Base-by-base conservation (phyloP, 2,113 vertebrate genomes). In the Prunella fulvescens region DNA sequence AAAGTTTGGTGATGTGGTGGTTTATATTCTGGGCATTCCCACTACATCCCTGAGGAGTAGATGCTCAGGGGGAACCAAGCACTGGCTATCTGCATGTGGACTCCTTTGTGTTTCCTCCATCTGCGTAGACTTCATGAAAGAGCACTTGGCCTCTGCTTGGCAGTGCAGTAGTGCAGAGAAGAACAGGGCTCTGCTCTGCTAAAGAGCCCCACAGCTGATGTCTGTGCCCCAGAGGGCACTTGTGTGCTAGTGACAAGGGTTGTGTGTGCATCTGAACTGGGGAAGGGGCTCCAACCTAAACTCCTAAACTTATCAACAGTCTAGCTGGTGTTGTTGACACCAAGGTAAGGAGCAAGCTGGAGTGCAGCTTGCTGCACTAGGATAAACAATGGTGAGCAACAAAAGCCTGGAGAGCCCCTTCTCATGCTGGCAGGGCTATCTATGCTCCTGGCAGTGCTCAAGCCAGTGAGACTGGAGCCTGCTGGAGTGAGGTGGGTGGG, bases 21-120 rank as follows among this genome's bases (percentile, higher is more conserved):
- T 65, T 50, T 91, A 1, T 58, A 29, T 15, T 76, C 45, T 50
- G 26, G 6, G 12, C 33, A 11, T 50, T 83, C 39, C 48, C 8
- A 11, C 35, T 65, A 31, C 0, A 0, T 74, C 37, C 24, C 4
- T 29, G 45, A 86, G 37, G n/a, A 64, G 7, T 5, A 12, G 7
- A 35, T 1, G 1, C 26, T 33, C 0, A 0, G 14, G 10, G n/a
- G 19, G 3, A 90, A 33, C 45, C 1, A 1, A 61, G 22, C 0
- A 0, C 11, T 78, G n/a, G 4, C 3, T 79, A 25, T 82, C 42
- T 61, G 29, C 42, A 65, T 19, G 13, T 56, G 50, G n/a, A 56
- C 19, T 86, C 53, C 18, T 31, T 74, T 72, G 24, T 64, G 26
- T 91, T 93, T 93, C n/a, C 10, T 64, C 22, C 12, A 2, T 72